phyloP scores from a whole-genome alignment of 2,888 invertebrate genomes.

The Tanytarsus gracilentus region DNA sequence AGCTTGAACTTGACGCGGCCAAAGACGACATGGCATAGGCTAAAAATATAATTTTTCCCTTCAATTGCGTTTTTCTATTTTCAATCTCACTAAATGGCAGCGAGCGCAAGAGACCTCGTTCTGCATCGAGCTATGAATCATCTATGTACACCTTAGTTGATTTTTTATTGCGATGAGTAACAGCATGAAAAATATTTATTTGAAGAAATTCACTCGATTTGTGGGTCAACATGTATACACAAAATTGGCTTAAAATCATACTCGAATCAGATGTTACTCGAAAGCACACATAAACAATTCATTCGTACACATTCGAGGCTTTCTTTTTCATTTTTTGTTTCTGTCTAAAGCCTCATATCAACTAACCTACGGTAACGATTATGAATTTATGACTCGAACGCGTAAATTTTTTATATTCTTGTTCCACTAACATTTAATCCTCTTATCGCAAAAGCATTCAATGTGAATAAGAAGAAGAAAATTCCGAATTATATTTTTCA shows the following conservation, averaged over 20 bases:
- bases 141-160: neutral
- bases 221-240: neutral
- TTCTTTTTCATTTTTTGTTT: too few relatives aligned
- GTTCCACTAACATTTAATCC: too few relatives aligned
- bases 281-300: neutral
- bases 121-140: neutral
- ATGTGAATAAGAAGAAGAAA: neutral
- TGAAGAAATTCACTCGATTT: neutral
- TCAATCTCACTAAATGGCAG: neutral
- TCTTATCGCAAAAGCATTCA: too few relatives aligned
- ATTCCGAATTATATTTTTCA: neutral
- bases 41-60: neutral
- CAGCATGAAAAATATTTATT: neutral
- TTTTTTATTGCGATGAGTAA: neutral
- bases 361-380: conserved; percentile 24
- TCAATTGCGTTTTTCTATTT: conserved; percentile 7
- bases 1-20: conserved; percentile 1
- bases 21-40: neutral
- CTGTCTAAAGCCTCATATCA: too few relatives aligned
- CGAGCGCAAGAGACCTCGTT: neutral
- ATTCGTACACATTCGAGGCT: neutral
- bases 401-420: too few relatives aligned
- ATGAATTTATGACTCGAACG: conserved; percentile 8
- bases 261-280: too few relatives aligned
- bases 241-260: too few relatives aligned